Conservation (phyloP, 1,140 invertebrate genomes). For the Leptopilina clavipes region DNA sequence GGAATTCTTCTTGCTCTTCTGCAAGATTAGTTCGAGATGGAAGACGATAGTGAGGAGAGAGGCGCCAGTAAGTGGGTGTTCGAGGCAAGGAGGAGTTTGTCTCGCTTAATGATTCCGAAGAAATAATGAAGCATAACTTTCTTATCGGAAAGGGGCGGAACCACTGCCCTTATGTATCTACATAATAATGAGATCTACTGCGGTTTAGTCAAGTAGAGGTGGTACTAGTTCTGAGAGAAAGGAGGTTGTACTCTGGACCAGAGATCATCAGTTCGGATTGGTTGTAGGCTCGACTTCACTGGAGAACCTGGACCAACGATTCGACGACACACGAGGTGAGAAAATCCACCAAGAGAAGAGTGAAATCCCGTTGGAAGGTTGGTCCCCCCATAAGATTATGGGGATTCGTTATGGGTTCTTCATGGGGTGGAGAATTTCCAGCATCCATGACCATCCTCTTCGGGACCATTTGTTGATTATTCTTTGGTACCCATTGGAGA, state of each 20-base stretch:
- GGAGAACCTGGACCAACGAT: conserved; percentile 65
- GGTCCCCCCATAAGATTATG: background rate
- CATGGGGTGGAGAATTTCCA: conserved; percentile 10
- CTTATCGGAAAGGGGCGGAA: conserved; percentile 58
- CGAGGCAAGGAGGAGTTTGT: conserved; percentile 58
- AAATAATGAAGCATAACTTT: conserved; percentile 72
- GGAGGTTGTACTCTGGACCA: conserved; percentile 67
- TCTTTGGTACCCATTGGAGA: background rate
- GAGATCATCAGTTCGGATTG: conserved; percentile 69
- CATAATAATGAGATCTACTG: conserved; percentile 63
- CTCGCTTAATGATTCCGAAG: conserved; percentile 67
- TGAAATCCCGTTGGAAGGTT: conserved; percentile 23
- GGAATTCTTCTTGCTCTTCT: conserved; percentile 2
- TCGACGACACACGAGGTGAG: conserved; percentile 59
- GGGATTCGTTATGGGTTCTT: background rate
- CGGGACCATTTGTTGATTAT: background rate
- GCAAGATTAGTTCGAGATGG: conserved; percentile 34
- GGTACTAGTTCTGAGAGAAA: conserved; percentile 63
- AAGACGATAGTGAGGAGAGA: conserved; percentile 34
- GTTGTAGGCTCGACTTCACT: conserved; percentile 57
- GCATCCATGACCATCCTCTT: conserved; percentile 16
- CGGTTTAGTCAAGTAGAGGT: conserved; percentile 61
- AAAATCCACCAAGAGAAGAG: conserved; percentile 57
- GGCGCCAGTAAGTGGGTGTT: conserved; percentile 47
- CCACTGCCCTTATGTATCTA: conserved; percentile 54